Conservation (phyloP, 2,797 vertebrate genomes). For the Heterohyrax brucei region DNA sequence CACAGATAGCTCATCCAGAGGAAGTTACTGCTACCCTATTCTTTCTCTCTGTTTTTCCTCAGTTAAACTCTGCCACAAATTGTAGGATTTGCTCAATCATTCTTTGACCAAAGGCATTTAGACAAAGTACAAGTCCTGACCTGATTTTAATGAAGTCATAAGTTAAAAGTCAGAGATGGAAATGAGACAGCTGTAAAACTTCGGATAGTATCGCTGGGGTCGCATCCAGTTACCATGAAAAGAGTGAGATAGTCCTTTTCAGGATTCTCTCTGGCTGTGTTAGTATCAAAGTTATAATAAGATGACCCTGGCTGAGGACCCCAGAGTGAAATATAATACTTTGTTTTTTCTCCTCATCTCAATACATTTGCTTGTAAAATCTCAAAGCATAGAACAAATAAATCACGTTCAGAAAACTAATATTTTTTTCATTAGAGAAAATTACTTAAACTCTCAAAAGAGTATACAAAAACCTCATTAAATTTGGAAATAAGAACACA, state of each 20-base stretch:
- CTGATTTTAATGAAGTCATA: constrained; percentile 16
- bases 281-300: constrained; percentile 45
- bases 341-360: not conserved
- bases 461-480: not conserved
- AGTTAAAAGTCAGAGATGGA: constrained; percentile 19
- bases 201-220: not conserved
- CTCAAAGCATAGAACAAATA: constrained; percentile 25
- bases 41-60: not conserved
- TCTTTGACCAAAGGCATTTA: constrained; percentile 33
- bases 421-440: constrained; percentile 63
- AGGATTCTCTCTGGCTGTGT: not conserved
- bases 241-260: not conserved
- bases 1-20: not conserved
- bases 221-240: not conserved
- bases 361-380: constrained; percentile 41
- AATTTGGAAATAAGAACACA: constrained; percentile 68
- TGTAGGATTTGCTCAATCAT: not conserved
- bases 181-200: constrained; percentile 36
- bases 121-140: not conserved
- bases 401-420: constrained; percentile 57
- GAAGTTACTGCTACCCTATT: not conserved
- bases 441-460: constrained; percentile 65
- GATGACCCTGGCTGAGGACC: not conserved
- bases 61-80: not conserved
- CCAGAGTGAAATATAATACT: not conserved